phyloP scores from a whole-genome alignment of 2,888 invertebrate genomes.

The Dasypolia templi region DNA sequence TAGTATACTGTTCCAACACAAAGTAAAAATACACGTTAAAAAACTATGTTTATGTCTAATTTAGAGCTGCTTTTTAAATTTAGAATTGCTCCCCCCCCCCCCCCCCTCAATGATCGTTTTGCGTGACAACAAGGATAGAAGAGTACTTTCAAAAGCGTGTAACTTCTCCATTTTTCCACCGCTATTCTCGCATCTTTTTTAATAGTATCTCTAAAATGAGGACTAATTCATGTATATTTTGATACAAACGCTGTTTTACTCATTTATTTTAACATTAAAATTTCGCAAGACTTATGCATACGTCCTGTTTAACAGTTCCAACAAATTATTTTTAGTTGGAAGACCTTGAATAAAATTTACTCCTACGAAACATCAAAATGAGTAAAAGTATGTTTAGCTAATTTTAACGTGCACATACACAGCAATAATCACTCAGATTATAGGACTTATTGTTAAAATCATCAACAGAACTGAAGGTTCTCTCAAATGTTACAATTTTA shows the following conservation, averaged over 20 bases:
- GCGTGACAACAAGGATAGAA: too few species aligned
- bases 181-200: too few species aligned
- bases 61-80: too few species aligned
- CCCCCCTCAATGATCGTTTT: too few species aligned
- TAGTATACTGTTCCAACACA: too few species aligned
- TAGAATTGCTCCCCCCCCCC: too few species aligned
- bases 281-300: neutral
- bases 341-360: neutral
- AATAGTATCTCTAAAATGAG: too few species aligned
- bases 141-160: too few species aligned
- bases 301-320: neutral
- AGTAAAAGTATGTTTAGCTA: neutral
- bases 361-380: slow-evolving; percentile 4
- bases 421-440: slow-evolving; percentile 3
- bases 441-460: neutral
- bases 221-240: too few species aligned
- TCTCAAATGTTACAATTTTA: neutral
- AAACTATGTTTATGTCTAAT: too few species aligned
- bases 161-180: too few species aligned
- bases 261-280: slow-evolving; percentile 7
- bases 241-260: neutral
- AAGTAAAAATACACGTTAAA: too few species aligned
- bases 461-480: neutral
- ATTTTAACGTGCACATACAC: slow-evolving; percentile 7
- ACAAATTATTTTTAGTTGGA: neutral